These are phyloP conservation scores for Branchellion lobata DNA, from an alignment of 2,888 invertebrate genomes.

Conservation along the genomic window DNA sequence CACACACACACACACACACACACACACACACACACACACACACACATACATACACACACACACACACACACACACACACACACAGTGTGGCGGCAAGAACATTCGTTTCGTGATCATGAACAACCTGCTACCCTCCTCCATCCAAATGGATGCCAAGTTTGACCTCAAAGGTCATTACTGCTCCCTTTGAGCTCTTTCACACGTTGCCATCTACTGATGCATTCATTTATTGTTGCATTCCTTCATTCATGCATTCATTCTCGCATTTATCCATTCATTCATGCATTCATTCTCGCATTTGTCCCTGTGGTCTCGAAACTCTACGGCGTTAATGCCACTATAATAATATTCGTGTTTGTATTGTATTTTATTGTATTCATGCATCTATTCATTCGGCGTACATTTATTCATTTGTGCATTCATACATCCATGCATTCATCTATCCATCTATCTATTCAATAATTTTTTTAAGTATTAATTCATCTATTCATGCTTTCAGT, in stretches of 20 bases:
- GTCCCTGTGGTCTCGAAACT: too few species aligned
- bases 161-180: conserved; percentile 75
- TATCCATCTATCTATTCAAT: too few species aligned
- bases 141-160: conserved; percentile 94
- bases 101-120: conserved; percentile 97
- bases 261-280: neutral
- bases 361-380: too few species aligned
- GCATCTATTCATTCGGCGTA: too few species aligned
- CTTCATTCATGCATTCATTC: neutral
- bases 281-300: too few species aligned
- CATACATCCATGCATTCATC: too few species aligned
- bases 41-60: neutral
- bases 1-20: neutral
- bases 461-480: too few species aligned
- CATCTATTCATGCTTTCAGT: too few species aligned
- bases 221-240: neutral
- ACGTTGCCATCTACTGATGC: neutral
- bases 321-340: too few species aligned
- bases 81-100: conserved; percentile 95
- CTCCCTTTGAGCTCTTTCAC: too few species aligned
- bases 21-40: neutral
- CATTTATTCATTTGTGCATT: too few species aligned
- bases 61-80: conserved; percentile 9
- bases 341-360: too few species aligned
- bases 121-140: conserved; percentile 90